Base-by-base conservation (phyloP, 2,888 invertebrate species). In the Craniophora ligustri region DNA sequence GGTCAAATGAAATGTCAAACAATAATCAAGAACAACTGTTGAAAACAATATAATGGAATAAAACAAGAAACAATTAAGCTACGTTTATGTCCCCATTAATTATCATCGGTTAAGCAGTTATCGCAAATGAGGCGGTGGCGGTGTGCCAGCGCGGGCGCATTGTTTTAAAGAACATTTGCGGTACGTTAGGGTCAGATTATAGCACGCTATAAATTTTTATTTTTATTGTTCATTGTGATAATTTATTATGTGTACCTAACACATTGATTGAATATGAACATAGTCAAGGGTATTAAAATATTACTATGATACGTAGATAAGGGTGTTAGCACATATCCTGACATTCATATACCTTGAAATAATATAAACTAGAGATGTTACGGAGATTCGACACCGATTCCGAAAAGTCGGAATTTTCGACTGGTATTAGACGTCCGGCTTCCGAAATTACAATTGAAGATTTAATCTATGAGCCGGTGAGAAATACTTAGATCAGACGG, bases 11-110 rank as follows among this genome's bases (percentile, higher is more conserved):
- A 67, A 78, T 80, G 84, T 82, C 85, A 77, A 60, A 64, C 67
- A 75, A 62, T 81, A 85, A 87, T 85, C 80, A 80, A 67, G 66
- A 71, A 62, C 70, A 68, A 68, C 63, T 71, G 75, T 81, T 82
- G 82, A 84, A 78, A 84, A 85, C 86, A 87, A 88, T 86, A 88
- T 86, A 86, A 85, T 83, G 89, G 88, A 89, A 89, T 88, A 88
- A 87, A 86, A 87, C 89, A 78, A 85, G 85, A 81, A 81, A 83
- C 79, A 82, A 86, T 84, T 82, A 80, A 80, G 68, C 76, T 75
- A 77, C 78, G 65, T 75, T 76, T 75, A 81, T 79, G 79, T 68
- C 67, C 75, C 69, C 70, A 72, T 81, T 78, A 72, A 68, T 76
- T 81, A 81, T 79, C 75, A 41, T 47, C 21, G 19, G 38, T 55